Base-by-base conservation (phyloP, 1,140 invertebrate species). In the Sipha flava region DNA sequence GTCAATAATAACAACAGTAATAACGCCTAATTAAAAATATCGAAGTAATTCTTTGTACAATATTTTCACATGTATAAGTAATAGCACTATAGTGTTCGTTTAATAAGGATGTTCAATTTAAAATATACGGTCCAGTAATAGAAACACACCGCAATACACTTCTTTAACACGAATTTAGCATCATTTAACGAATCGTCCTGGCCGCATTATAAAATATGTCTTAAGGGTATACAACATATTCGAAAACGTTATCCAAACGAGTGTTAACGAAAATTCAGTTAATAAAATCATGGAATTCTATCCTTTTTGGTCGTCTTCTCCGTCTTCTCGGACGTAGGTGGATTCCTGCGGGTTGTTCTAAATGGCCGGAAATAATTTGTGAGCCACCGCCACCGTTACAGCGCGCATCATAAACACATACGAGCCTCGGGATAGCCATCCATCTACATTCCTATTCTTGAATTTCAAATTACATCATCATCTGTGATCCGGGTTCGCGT, bases 21-120 rank as follows among this genome's bases (percentile, higher is more conserved):
- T n/a, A n/a, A n/a, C n/a, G n/a, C n/a, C n/a, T n/a, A n/a, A n/a
- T n/a, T n/a, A n/a, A n/a, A n/a, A n/a, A n/a, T n/a, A n/a, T n/a
- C n/a, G n/a, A n/a, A n/a, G n/a, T n/a, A n/a, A n/a, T n/a, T n/a
- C n/a, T n/a, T n/a, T n/a, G n/a, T n/a, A n/a, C n/a, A n/a, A n/a
- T n/a, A n/a, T n/a, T n/a, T n/a, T n/a, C n/a, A n/a, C n/a, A n/a
- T n/a, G n/a, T n/a, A n/a, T 43, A 43, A 43, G 40, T 43, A 10
- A 10, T n/a, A 7, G 21, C n/a, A n/a, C n/a, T n/a, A n/a, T n/a
- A 26, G 21, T 43, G 6, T 66, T 40, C 14, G 16, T 66, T 10
- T 66, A 66, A 66, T 66, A 66, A 66, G 64, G 64, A 66, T 66
- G 64, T 66, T 66, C 64, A 43, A 66, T 66, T 66, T 66, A 66